These are phyloP conservation scores for Hyperoplus immaculatus DNA, from an alignment of 2,797 vertebrate species.

Conservation along the genomic window DNA sequence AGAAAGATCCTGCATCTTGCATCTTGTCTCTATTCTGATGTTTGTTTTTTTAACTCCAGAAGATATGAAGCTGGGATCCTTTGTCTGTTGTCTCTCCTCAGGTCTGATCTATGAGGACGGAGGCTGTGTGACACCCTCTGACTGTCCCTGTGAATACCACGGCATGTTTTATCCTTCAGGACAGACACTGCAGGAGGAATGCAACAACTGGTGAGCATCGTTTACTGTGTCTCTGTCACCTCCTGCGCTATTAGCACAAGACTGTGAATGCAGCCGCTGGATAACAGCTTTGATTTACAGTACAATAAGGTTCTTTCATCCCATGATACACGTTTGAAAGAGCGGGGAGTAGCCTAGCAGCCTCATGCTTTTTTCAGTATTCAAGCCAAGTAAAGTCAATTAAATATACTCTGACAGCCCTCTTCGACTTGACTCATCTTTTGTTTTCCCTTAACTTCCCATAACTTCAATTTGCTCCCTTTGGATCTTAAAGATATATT, in stretches of 20 bases:
- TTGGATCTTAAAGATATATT: background rate
- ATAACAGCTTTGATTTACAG: background rate
- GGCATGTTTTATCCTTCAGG: conserved; percentile 88
- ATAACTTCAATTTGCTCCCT: background rate
- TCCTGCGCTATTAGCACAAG: background rate
- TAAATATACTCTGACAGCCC: background rate
- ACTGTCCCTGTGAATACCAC: conserved; percentile 95
- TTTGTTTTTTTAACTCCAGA: background rate
- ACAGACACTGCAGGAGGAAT: conserved; percentile 92
- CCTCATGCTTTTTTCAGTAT: background rate
- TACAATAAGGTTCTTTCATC: background rate
- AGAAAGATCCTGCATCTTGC: background rate
- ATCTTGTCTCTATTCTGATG: background rate
- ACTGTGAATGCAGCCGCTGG: background rate
- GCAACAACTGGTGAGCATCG: conserved; percentile 91
- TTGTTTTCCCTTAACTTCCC: background rate
- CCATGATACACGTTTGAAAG: background rate
- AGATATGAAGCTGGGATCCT: background rate
- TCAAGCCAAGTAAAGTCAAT: background rate
- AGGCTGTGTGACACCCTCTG: conserved; percentile 87
- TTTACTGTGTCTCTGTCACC: background rate
- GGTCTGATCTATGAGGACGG: conserved; percentile 92
- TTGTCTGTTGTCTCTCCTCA: conserved; percentile 58
- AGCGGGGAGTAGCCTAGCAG: background rate
- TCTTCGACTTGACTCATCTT: too few species aligned